A percentile compares a stretch with the other conserved stretches of the same genome.
Evolutionary conservation across 1,140 invertebrate genomes (phyloP).

Genomic region (Hermetia illucens): DNA sequence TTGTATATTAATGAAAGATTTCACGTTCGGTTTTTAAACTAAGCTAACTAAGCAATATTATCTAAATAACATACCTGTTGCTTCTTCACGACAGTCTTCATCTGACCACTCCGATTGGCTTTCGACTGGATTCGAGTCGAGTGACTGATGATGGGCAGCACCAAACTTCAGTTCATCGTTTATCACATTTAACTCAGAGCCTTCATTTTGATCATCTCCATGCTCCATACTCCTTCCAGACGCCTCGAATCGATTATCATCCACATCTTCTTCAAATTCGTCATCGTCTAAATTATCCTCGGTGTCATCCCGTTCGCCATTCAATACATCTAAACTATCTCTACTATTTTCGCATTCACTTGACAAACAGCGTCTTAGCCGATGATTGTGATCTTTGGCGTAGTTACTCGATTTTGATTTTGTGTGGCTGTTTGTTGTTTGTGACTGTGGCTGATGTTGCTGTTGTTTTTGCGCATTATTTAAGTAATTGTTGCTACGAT

Average conservation of each 20-base stretch:
- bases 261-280: constrained; percentile 27
- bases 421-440: too few relatives aligned
- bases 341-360: constrained; percentile 9
- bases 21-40: too few relatives aligned
- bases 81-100: constrained; percentile 36
- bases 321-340: constrained; percentile 4
- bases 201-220: constrained; percentile 3
- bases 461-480: too few relatives aligned
- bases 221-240: constrained; percentile 17
- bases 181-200: constrained; percentile 22
- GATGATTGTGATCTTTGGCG: constrained; percentile 7
- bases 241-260: constrained; percentile 24
- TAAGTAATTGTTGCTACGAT: constrained; percentile 19
- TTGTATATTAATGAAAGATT: too few relatives aligned
- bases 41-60: too few relatives aligned
- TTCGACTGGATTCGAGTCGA: constrained; percentile 33
- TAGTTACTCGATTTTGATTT: constrained; percentile 3
- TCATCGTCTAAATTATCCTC: constrained; percentile 29
- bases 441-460: too few relatives aligned
- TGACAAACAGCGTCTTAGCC: constrained; percentile 1
- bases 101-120: constrained; percentile 71
- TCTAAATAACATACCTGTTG: constrained; percentile 21
- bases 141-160: constrained; percentile 27
- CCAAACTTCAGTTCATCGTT: constrained; percentile 30
- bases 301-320: constrained; percentile 25